Evolutionary conservation across 30 jellyfish, hydroid and myxozoan genomes (phyloP), one percentile per base, ranked within the genome.

Genomic region (Clytia hemisphaerica): DNA sequence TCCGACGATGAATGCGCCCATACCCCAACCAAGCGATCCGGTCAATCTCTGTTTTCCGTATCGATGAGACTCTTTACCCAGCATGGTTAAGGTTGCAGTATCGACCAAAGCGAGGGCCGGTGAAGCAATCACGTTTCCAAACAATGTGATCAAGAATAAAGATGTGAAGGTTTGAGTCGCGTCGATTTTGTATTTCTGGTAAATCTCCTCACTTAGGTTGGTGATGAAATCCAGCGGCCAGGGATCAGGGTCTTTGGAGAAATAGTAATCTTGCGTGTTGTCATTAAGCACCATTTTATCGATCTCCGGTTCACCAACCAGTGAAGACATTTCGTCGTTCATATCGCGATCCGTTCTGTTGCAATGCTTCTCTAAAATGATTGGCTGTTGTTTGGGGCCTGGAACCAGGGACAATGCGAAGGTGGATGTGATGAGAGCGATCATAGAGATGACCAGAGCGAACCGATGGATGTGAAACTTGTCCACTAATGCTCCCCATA

Each of bases 1-100:
- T 14, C 99, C 99, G 19, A 92, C 95, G 45, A 92, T 83, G 46
- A 92, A 92, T n/a, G 99, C 99, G 15, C 96, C 99, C 78, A 92
- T 61, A 4, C 99, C 99, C 99, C 99, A 92, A 16, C 99, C 99
- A 18, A 92, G 83, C 2, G 99, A 92, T 49, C 99, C 99, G 26
- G 96, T 83, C 27, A 92, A 87, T 25, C 99, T 79, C 59, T 92
- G 99, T 76, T 81, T 83, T 1, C 99, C 99, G 51, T 92, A 92
- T 21, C 95, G 91, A 59, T 92, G 95, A 37, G 95, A 78, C 85
- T 92, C 95, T 46, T 83, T 85, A 12, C 99, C 96, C 22, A 92
- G 93, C 93, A 92, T 71, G 70, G 79, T 93, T 51, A 92, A 59
- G 3, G 99, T 92, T 4, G 95, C 95, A 3, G 99, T 92, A 54